A percentile compares a stretch with the other conserved stretches of the same genome.
Evolutionary conservation across 2,797 vertebrate species (phyloP).

Genomic region (Parauchenoglanis punctatus): DNA sequence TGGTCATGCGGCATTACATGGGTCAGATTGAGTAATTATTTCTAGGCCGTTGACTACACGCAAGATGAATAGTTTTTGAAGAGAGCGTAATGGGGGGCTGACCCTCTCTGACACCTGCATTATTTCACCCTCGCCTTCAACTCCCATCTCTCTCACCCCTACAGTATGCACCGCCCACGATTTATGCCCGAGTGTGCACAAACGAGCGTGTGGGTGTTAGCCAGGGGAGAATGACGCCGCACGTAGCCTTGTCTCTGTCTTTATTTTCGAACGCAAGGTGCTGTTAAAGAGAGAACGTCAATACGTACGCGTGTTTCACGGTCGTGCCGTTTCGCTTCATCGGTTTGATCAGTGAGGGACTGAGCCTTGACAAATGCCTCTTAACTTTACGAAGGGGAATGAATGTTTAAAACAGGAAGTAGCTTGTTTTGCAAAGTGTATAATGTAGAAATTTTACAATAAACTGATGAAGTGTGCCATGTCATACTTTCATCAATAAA

Average conservation of each 20-base stretch:
- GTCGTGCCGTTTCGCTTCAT: neutral
- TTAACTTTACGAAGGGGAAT: neutral
- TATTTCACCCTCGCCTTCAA: conserved; percentile 88
- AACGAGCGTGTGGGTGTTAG: conserved; percentile 61
- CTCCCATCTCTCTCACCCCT: conserved; percentile 87
- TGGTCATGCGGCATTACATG: conserved; percentile 82
- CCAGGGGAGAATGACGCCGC: conserved; percentile 68
- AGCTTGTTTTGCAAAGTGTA: neutral
- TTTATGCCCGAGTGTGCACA: conserved; percentile 79
- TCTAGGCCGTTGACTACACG: conserved; percentile 85
- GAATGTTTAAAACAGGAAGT: neutral
- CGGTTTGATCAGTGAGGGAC: neutral
- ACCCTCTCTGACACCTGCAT: conserved; percentile 87
- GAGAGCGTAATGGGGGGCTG: conserved; percentile 90
- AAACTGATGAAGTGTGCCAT: neutral
- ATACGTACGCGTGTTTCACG: conserved; percentile 31
- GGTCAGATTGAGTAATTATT: conserved; percentile 91
- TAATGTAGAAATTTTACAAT: neutral
- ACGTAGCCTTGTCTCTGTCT: conserved; percentile 58
- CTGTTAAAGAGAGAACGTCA: conserved; percentile 32
- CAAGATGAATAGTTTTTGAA: conserved; percentile 95
- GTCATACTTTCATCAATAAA: neutral
- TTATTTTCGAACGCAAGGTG: conserved; percentile 42
- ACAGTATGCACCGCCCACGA: conserved; percentile 83
- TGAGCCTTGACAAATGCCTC: neutral